phyloP scores from a whole-genome alignment of 1,140 invertebrate genomes.

The Phenacoccus solenopsis region DNA sequence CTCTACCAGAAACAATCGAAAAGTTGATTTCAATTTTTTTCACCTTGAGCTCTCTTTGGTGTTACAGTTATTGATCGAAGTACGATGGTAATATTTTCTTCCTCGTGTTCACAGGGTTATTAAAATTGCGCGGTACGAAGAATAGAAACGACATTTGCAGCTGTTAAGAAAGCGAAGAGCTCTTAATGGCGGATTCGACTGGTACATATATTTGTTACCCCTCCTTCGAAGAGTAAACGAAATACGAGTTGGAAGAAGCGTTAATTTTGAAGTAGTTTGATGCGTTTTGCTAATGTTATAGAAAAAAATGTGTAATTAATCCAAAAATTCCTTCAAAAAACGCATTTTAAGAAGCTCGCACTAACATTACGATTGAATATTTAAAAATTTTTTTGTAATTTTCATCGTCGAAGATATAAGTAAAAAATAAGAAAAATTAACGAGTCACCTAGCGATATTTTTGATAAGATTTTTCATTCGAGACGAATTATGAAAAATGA shows the following conservation, averaged over 20 bases:
- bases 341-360: not conserved
- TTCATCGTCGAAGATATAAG: too few relatives aligned
- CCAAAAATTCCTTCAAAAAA: not conserved
- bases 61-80: too few relatives aligned
- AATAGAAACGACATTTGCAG: not conserved
- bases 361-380: too few relatives aligned
- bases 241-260: not conserved
- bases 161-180: not conserved
- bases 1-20: too few relatives aligned
- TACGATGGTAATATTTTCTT: too few relatives aligned
- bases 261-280: not conserved
- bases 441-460: too few relatives aligned
- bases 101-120: not conserved
- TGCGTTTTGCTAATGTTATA: not conserved
- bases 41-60: too few relatives aligned
- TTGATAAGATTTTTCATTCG: too few relatives aligned
- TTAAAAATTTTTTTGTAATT: too few relatives aligned
- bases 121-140: not conserved
- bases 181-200: not conserved
- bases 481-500: too few relatives aligned
- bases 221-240: not conserved
- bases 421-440: too few relatives aligned
- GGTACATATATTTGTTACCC: not conserved
- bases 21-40: too few relatives aligned
- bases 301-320: not conserved